Evolutionary conservation across 2,113 vertebrate genomes (phyloP), one percentile per base, ranked within the genome.

Genomic region (Oophaga pumilio): DNA sequence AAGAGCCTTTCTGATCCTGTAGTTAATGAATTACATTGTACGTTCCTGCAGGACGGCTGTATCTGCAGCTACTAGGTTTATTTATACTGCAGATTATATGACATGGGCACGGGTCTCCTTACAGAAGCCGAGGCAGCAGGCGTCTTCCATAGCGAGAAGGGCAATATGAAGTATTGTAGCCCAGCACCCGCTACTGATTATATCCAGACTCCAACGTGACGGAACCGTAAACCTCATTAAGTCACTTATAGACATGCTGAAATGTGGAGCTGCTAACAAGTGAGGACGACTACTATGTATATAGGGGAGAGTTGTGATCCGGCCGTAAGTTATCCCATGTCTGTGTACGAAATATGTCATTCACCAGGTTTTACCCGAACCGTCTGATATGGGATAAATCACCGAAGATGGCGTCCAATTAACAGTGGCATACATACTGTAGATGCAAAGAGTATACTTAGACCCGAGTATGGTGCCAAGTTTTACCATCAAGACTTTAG

Each of bases 81-180:
- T 83, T 83, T 83, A 12, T 83, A 13, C 81, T 83, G 50, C 81
- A 69, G 81, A 83, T 83, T 83, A 69, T 69, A n/a, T 83, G 26
- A 83, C 81, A 69, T 26, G 28, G 81, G 62, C 15, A 43, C 62
- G 10, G 59, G 60, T 66, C 60, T 82, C 60, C 56, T 50, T 82
- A 66, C 80, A 83, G 81, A n/a, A 83, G 62, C 60, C 18, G 62
- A 82, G 57, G 22, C 57, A 60, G 64, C 56, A 43, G 77, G 10
- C 60, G 11, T 59, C 33, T 28, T 66, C 22, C 33, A 1, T 8
- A 66, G 20, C 33, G 4, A 82, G 60, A 50, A 52, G 59, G 28
- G 43, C 60, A 60, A 24, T 64, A 43, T n/a, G 14, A n/a, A 24
- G 81, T 28, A 69, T 83, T 83, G 52, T 83, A 52, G 13, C 62